Evolutionary conservation across 2,113 vertebrate species (phyloP), one percentile per base, ranked within the genome.

Genomic region (Mixornis gularis): DNA sequence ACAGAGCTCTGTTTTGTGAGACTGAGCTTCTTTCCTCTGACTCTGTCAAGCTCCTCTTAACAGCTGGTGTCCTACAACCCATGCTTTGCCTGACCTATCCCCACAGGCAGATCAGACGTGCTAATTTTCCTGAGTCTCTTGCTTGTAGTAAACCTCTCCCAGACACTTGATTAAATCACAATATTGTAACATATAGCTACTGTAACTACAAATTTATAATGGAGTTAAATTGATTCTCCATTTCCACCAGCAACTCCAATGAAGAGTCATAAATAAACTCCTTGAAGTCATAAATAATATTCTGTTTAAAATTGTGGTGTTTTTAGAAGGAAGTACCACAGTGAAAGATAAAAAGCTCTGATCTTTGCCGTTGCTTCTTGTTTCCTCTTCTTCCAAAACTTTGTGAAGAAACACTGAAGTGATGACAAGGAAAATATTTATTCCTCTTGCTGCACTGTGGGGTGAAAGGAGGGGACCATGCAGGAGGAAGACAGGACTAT

Each of bases 361-460:
- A 71, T 84, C 32, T 88, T 84, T 92, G 44, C 21, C 36, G 48
- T 94, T 69, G 73, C 14, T 85, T 36, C 6, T 78, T 85, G 53
- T 92, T 95, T 92, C 49, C 13, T 81, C 24, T 68, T 84, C 36
- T 89, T 84, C 68, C 72, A 92, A 79, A 91, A 80, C 48, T 65
- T 95, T 86, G 52, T 59, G 43, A 88, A 85, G 65, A 79, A 92
- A 66, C 24, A 55, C 22, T 19, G 2, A 94, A 82, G 44, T 53
- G 40, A 85, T 91, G 36, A 79, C 62, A 89, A 76, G 58, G 62
- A 78, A 91, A 92, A 91, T 86, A 83, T 73, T 87, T 78, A 77
- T 89, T 89, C 30, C 8, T 71, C 55, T 88, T 93, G 43, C 25
- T 77, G 29, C 4, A 7, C 4, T 44, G 1, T 30, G 66, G 0